Evolutionary conservation across 2,888 invertebrate species (phyloP).

Genomic region (Kuschelorhynchus macadamiae): DNA sequence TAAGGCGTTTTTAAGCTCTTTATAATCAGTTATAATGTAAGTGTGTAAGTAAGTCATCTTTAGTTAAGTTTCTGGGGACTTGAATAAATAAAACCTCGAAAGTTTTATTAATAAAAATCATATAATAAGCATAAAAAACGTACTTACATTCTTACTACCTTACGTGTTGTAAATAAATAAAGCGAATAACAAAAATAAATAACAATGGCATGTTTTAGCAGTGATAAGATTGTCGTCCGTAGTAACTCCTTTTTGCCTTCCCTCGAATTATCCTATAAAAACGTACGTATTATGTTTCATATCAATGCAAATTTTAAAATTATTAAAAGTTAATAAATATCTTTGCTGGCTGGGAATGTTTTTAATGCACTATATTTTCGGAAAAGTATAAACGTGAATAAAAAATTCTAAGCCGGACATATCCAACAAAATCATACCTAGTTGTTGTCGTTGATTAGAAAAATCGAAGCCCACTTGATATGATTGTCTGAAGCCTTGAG

Average conservation of each 20-base stretch:
- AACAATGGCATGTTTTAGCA: background rate
- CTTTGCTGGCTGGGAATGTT: too few relatives aligned
- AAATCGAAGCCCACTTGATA: slow-evolving; percentile 44
- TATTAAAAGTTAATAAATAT: too few relatives aligned
- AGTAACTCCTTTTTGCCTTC: slow-evolving; percentile 1
- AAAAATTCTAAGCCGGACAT: slow-evolving; percentile 31
- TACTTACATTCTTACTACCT: slow-evolving; percentile 50
- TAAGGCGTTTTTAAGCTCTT: background rate
- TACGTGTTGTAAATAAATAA: slow-evolving; percentile 18
- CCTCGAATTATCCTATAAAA: background rate
- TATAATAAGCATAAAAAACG: slow-evolving; percentile 18
- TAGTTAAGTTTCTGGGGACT: slow-evolving; percentile 5
- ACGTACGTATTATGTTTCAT: too few relatives aligned
- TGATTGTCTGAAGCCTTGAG: slow-evolving; percentile 36
- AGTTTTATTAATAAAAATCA: slow-evolving; percentile 3
- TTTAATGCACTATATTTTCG: too few relatives aligned
- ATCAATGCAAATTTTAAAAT: too few relatives aligned
- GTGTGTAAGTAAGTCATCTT: slow-evolving; percentile 44
- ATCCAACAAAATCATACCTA: slow-evolving; percentile 44
- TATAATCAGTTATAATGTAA: slow-evolving; percentile 28
- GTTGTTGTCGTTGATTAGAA: slow-evolving; percentile 41
- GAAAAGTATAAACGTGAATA: slow-evolving; percentile 25
- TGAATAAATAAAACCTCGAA: slow-evolving; percentile 17
- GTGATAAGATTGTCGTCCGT: slow-evolving; percentile 1
- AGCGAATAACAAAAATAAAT: background rate